Conservation (phyloP, 2,888 invertebrate species). For the Zele albiditarsus region DNA sequence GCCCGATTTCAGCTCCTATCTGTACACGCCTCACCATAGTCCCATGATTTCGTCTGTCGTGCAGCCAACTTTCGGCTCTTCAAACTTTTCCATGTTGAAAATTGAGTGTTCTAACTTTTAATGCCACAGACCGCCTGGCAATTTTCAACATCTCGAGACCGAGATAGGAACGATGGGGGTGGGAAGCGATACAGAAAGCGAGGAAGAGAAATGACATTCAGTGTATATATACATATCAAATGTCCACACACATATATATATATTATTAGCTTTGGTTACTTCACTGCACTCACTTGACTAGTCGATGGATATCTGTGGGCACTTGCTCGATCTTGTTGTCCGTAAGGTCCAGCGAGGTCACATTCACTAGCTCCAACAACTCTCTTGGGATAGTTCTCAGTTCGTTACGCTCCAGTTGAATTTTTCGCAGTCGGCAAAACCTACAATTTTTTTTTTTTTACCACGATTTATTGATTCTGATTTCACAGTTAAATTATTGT, state of each 20-base stretch:
- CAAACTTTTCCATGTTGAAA: conserved; percentile 40
- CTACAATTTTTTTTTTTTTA: conserved; percentile 51
- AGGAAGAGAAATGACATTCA: background rate
- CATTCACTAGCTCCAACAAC: conserved; percentile 76
- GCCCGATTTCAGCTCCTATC: background rate
- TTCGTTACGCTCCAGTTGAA: conserved; percentile 75
- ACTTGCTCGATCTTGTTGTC: conserved; percentile 80
- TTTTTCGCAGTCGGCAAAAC: conserved; percentile 62
- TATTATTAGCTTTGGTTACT: background rate
- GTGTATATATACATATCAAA: too few relatives aligned
- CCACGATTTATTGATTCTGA: conserved; percentile 14
- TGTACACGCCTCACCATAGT: background rate
- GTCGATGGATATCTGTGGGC: conserved; percentile 78
- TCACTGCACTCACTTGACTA: conserved; percentile 74
- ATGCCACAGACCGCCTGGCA: conserved; percentile 25
- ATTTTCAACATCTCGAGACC: background rate
- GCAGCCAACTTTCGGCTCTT: conserved; percentile 13
- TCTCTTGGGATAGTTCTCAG: conserved; percentile 78
- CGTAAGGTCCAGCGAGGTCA: conserved; percentile 80
- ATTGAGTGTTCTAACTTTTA: conserved; percentile 43
- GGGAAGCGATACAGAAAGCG: background rate
- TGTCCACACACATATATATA: background rate
- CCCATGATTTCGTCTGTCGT: conserved; percentile 36
- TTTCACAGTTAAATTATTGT: conserved; percentile 23
- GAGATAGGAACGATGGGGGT: background rate